Evolutionary conservation across 2,797 vertebrate species (phyloP), one percentile per base, ranked within the genome.

Genomic region (Echeneis naucrates): DNA sequence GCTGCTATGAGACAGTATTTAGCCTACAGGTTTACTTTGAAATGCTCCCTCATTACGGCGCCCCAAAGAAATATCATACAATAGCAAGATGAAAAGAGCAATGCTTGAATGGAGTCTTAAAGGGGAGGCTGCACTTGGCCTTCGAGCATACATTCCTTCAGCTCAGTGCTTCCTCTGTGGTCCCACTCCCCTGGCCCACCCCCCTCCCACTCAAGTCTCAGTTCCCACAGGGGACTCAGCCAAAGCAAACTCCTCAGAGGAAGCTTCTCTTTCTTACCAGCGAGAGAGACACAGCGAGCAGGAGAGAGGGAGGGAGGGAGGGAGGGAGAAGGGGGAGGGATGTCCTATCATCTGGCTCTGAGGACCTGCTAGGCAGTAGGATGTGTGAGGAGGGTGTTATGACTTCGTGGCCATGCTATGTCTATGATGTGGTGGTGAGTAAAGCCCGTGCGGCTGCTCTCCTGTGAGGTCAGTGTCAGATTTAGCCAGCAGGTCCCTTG

Each of bases 81-180:
- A 94, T 92, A 86, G 92, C 47, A 57, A 82, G 91, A 92, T 94
- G 93, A 94, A 93, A 94, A 94, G 93, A 90, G 78, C 89, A 93
- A 88, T 82, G 92, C 91, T 89, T 94, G 92, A 94, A 95, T 94
- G 92, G 91, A 92, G 90, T 87, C 88, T 92, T 92, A 84, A 93
- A 93, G 91, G 89, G 90, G 90, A 92, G 93, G 91, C 88, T 91
- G 93, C 90, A 94, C 93, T 95, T 95, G 93, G 93, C 93, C 93
- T 93, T 94, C 92, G 91, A 93, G 89, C 91, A 90, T 86, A 90
- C 93, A 94, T 94, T 95, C 93, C 94, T 93, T 83, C 89, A 89
- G 89, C 89, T 94, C 93, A 91, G 91, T 92, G 92, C 92, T 93
- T 94, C 93, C 93, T 94, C 92, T 94, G 92, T 93, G 92, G 91